Base-by-base conservation (phyloP, 1,140 invertebrate genomes). In the Xylocopa sonorina region DNA sequence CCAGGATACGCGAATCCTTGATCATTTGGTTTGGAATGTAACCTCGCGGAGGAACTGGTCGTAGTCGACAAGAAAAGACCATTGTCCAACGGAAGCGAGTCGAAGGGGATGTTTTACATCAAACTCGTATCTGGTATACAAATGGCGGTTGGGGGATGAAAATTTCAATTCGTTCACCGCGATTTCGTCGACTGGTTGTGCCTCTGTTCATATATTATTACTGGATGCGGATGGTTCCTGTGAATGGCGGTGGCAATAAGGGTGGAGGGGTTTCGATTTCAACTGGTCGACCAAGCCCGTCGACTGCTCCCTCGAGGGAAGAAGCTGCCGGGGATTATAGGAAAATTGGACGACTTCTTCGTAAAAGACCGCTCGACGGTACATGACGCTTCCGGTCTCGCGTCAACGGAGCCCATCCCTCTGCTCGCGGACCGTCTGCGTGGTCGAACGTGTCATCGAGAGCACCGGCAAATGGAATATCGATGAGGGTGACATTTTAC, bases 261-360 rank as follows among this genome's bases (percentile, higher is more conserved):
- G n/a, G 32, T 24, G n/a, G 10, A 16, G 73, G n/a, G 38, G 21
- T 81, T 60, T 60, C 58, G 72, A 66, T 64, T 43, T 41, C 34
- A 41, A 50, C 34, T 10, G 32, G 18, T 12, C 48, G 14, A 73
- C 14, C 34, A 63, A 51, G 48, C 32, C n/a, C 60, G 64, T 3
- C 21, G 18, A 21, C 58, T 16, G 46, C 53, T 27, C 67, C 43
- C 38, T n/a, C n/a, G 18, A 3, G n/a, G 74, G 62, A 78, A 57
- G 46, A 50, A 72, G 57, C 71, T 86, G 73, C 38, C 74, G 16
- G 55, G 83, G 83, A 89, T 88, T 88, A 88, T 73, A 81, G 82
- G 81, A 87, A 88, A 88, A 87, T 84, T 83, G 83, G 80, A 85
- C 79, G 79, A 77, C 41, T 74, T 53, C 14, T 14, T 66, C 50